phyloP scores from a whole-genome alignment of 2,888 invertebrate genomes.

The Drosophila rubida region DNA sequence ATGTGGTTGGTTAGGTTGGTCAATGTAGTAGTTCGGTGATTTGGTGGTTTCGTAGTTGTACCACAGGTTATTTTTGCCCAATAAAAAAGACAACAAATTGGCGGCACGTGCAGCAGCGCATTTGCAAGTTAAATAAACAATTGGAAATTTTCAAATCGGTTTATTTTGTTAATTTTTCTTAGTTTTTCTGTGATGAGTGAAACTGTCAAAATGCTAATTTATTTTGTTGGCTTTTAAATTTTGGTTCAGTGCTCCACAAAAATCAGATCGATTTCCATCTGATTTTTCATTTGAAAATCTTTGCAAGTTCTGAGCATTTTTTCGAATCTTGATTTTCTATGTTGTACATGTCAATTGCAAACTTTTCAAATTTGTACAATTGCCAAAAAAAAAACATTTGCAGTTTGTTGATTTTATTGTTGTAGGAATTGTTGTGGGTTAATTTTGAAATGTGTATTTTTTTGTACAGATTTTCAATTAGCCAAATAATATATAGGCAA shows the following conservation, averaged over 20 bases:
- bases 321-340: constrained; percentile 41
- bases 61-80: constrained; percentile 36
- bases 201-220: constrained; percentile 42
- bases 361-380: constrained; percentile 55
- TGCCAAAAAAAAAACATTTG: constrained; percentile 73
- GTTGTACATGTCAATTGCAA: constrained; percentile 43
- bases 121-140: constrained; percentile 62
- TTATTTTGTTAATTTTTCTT: constrained; percentile 27
- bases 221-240: constrained; percentile 37
- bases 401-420: constrained; percentile 27
- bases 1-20: constrained; percentile 9
- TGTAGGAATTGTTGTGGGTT: constrained; percentile 25
- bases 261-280: constrained; percentile 26
- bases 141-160: constrained; percentile 48
- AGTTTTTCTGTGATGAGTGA: constrained; percentile 26
- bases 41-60: constrained; percentile 34
- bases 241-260: constrained; percentile 20
- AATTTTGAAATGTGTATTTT: constrained; percentile 44
- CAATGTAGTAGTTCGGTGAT: constrained; percentile 14
- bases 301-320: constrained; percentile 73
- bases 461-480: constrained; percentile 49
- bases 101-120: constrained; percentile 56
- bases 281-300: constrained; percentile 29
- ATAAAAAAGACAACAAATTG: constrained; percentile 57
- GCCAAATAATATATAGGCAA: constrained; percentile 42